Conservation (phyloP, 2,888 invertebrate genomes). For the Drepana falcataria region DNA sequence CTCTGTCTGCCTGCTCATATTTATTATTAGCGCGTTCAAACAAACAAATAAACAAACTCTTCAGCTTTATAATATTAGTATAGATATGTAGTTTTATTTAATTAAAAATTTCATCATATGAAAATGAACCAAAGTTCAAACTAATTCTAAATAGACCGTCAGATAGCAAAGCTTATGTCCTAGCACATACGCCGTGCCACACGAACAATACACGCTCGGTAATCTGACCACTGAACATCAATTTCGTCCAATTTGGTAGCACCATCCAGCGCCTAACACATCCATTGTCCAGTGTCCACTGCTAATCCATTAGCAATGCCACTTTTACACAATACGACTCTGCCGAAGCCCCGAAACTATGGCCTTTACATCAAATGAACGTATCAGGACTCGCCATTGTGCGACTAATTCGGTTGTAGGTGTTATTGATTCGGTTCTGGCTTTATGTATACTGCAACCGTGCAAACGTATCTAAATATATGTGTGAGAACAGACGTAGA, state of each 20-base stretch:
- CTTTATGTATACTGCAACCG: neutral
- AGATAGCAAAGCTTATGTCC: neutral
- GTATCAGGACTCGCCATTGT: neutral
- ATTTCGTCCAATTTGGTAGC: conserved; percentile 39
- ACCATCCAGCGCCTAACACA: conserved; percentile 28
- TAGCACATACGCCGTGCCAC: neutral
- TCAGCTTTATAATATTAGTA: too few species aligned
- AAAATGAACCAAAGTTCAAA: too few species aligned
- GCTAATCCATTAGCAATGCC: conserved; percentile 70
- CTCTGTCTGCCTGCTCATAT: too few species aligned
- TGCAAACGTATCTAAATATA: too few species aligned
- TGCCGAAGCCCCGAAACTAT: conserved; percentile 27
- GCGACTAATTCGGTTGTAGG: neutral
- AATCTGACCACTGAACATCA: conserved; percentile 29
- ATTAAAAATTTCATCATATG: too few species aligned
- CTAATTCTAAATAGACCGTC: neutral
- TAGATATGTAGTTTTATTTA: too few species aligned
- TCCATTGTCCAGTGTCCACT: conserved; percentile 37
- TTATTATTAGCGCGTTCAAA: too few species aligned
- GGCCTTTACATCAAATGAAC: neutral
- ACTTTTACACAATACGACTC: conserved; percentile 57
- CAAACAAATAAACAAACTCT: too few species aligned
- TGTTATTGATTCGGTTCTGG: neutral
- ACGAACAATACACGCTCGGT: conserved; percentile 25
- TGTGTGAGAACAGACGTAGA: too few species aligned